Base-by-base conservation (phyloP, 2,797 vertebrate genomes). In the Alexandromys oeconomus region DNA sequence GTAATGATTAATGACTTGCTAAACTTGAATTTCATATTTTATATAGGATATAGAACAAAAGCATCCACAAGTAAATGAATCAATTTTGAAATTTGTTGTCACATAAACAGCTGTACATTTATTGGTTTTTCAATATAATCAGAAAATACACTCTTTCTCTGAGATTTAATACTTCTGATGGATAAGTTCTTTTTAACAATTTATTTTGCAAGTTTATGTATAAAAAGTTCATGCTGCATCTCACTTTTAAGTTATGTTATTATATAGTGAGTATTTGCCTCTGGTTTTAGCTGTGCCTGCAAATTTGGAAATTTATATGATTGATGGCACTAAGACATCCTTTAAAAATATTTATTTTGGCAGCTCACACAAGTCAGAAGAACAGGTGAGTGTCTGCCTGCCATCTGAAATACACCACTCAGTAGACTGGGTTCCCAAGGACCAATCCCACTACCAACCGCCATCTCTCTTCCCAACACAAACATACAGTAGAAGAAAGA, bases 11-110 rank as follows among this genome's bases (percentile, higher is more conserved):
- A 61, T 92, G 51, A 89, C 37, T 89, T 85, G 3, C 57, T 88
- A 94, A 79, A 40, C 87, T 89, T 48, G 46, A 69, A 88, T 92
- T 91, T 77, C 17, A 23, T 51, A 78, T 91, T 92, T 96, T 65
- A 17, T 59, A 23, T 81, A 67, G 27, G 19, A 19, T 77, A n/a
- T 10, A 85, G 23, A 85, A 57, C 61, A 94, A 59, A 6, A 85
- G 9, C 59, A 95, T 25, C 6, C 65, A 92, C 10, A 94, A 94
- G 11, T 46, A 85, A 97, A 67, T 34, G 5, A 92, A 67, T 87
- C 81, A 88, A 94, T 85, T 95, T 92, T 48, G 92, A 48, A 92
- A 54, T 59, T 21, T 81, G 13, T 54, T 61, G 57, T 80, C 46
- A 87, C 4, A 76, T 67, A 93, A 89, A 84, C 4, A 79, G 8